These are phyloP conservation scores for Uromys caudimaculatus DNA, from an alignment of 2,797 vertebrate genomes.

Conservation along the genomic window DNA sequence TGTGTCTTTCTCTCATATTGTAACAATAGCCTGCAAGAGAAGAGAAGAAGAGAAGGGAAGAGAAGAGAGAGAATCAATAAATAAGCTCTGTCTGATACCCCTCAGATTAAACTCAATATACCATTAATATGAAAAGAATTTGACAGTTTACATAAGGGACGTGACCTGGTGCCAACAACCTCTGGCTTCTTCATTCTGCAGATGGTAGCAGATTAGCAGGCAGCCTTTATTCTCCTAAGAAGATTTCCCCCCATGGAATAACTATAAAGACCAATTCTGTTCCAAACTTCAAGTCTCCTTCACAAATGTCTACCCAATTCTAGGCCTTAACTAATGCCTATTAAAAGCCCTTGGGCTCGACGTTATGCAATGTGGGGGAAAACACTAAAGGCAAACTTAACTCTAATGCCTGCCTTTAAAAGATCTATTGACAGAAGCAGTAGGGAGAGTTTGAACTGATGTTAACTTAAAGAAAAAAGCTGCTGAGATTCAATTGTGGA, in stretches of 20 bases:
- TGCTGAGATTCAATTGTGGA: constrained; percentile 85
- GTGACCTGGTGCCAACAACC: constrained; percentile 90
- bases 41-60: neutral
- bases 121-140: constrained; percentile 91
- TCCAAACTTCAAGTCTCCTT: constrained; percentile 89
- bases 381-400: constrained; percentile 85
- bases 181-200: constrained; percentile 91
- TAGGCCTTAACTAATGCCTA: constrained; percentile 88
- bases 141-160: constrained; percentile 94
- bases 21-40: constrained; percentile 26
- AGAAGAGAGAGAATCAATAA: constrained; percentile 77
- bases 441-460: constrained; percentile 85
- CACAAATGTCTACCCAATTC: constrained; percentile 91
- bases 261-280: constrained; percentile 90
- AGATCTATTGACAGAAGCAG: constrained; percentile 87
- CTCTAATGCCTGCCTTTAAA: constrained; percentile 87
- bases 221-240: constrained; percentile 90
- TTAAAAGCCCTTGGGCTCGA: constrained; percentile 87
- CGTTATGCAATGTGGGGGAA: constrained; percentile 72
- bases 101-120: constrained; percentile 88
- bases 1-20: constrained; percentile 65
- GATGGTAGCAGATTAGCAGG: constrained; percentile 91
- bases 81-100: constrained; percentile 81
- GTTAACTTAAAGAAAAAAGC: constrained; percentile 86
- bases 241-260: constrained; percentile 89